Base-by-base conservation (phyloP, 2,888 invertebrate species). In the Drosophila yooni region DNA sequence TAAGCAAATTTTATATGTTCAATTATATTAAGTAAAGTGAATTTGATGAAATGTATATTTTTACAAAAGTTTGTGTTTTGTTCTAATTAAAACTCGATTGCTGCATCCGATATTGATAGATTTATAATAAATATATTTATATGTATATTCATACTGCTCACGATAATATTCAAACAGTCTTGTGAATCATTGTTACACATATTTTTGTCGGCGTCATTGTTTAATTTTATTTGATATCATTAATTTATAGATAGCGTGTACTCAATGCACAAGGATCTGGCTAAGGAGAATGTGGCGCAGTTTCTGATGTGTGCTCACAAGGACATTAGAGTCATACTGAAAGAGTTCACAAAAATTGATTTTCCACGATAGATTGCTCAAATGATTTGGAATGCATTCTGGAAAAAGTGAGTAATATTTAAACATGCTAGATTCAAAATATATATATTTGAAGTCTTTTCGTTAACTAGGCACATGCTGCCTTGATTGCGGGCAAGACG, bases 261-360 rank as follows among this genome's bases (percentile, higher is more conserved):
- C 15, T 5, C 36, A 6, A 6, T 97, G 52, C 96, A 97, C 3
- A 95, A 95, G 70, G 96, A 97, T 73, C 95, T 97, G 57, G 94
- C 95, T 2, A 94, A 94, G 6, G 94, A 96, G 34, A 96, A 96
- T 18, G 97, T 97, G 79, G 95, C 95, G 0, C 92, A 97, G 3
- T 96, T 96, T 72, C 94, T 97, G 66, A 94, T 96, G 68, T 89
- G 88, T 61, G 90, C 91, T 11, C 87, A 92, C 21, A 91, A 92
- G 66, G 89, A 91, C 62, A 92, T 93, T 15, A 80, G 79, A 46
- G 70, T 91, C 4, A 88, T 93, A 3, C 70, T 93, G 2, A 93
- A 91, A 38, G 93, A 92, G 74, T 92, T 93, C 4, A 92, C 92
- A 4, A 88, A 89, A 34, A 84, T 89, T 21, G 86, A 89, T 56